Evolutionary conservation across 1,140 invertebrate species (phyloP).

Genomic region (Hermetia illucens): DNA sequence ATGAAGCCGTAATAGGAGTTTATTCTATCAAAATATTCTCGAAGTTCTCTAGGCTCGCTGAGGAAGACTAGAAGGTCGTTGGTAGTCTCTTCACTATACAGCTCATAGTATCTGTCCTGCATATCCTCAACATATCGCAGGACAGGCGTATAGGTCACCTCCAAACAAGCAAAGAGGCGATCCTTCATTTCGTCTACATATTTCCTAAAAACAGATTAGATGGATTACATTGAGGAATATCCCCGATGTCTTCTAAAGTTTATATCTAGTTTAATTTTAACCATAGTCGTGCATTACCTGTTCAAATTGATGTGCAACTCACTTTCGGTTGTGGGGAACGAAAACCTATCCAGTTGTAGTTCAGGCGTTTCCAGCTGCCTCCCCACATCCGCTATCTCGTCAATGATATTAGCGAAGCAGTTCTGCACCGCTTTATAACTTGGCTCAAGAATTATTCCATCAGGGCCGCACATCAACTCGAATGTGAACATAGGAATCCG

Average conservation of each 20-base stretch:
- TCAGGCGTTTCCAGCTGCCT: constrained; percentile 32
- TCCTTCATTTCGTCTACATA: constrained; percentile 19
- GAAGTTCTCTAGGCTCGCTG: constrained; percentile 36
- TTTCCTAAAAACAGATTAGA: constrained; percentile 16
- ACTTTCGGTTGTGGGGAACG: constrained; percentile 11
- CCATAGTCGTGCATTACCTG: too few relatives aligned
- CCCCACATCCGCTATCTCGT: constrained; percentile 29
- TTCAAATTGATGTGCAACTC: too few relatives aligned
- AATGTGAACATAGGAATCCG: constrained; percentile 37
- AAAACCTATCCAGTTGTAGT: constrained; percentile 24
- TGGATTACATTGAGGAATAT: too few relatives aligned
- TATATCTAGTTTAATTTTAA: too few relatives aligned
- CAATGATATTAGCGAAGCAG: constrained; percentile 25
- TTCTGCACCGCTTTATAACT: constrained; percentile 23
- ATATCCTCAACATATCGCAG: constrained; percentile 24
- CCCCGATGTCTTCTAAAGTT: too few relatives aligned
- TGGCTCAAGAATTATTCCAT: constrained; percentile 26
- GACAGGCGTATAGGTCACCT: constrained; percentile 23
- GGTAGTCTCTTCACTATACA: constrained; percentile 27
- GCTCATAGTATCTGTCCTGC: constrained; percentile 21
- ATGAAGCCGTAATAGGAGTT: constrained; percentile 41
- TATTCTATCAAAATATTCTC: constrained; percentile 41
- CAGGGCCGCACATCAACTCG: constrained; percentile 24
- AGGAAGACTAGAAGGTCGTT: constrained; percentile 17
- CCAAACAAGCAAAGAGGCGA: too few relatives aligned